Percentiles rank a stretch among this genome's conserved stretches.
Conservation (phyloP, 2,113 vertebrate species). For the Python bivittatus region DNA sequence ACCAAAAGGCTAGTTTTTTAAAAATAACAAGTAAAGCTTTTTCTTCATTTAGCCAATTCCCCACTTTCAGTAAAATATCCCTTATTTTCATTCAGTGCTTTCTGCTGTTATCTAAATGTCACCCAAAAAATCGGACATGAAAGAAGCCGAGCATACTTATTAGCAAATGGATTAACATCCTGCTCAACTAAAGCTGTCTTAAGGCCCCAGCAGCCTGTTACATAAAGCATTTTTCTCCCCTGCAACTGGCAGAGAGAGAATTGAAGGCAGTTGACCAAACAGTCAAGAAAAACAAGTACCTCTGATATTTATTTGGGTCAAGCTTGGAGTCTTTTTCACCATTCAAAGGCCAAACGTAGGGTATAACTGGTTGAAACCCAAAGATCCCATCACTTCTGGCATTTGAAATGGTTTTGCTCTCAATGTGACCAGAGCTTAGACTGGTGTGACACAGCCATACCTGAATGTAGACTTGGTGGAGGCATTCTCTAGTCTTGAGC, state of each 20-base stretch:
- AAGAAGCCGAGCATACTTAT: slow-evolving; percentile 10
- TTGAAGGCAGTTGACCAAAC: neutral
- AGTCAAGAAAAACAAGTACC: neutral
- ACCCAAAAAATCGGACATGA: neutral
- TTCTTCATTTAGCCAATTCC: neutral
- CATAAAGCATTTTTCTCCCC: neutral
- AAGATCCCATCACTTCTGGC: neutral
- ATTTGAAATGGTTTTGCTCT: neutral
- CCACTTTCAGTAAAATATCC: neutral
- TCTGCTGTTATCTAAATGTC: slow-evolving; percentile 6
- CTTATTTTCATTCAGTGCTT: neutral
- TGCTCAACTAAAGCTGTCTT: neutral
- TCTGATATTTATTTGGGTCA: neutral
- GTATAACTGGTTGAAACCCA: neutral
- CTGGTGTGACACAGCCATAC: too few relatives aligned
- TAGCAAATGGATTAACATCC: neutral
- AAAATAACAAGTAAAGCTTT: neutral
- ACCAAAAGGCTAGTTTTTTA: neutral
- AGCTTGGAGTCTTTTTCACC: neutral
- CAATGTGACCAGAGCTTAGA: neutral
- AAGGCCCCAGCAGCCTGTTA: slow-evolving; percentile 17
- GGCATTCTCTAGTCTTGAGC: neutral
- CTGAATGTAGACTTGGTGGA: neutral
- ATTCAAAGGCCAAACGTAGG: neutral
- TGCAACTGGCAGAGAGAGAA: neutral